These are phyloP conservation scores for Tapirus terrestris DNA, from an alignment of 2,113 vertebrate genomes.

Conservation along the genomic window DNA sequence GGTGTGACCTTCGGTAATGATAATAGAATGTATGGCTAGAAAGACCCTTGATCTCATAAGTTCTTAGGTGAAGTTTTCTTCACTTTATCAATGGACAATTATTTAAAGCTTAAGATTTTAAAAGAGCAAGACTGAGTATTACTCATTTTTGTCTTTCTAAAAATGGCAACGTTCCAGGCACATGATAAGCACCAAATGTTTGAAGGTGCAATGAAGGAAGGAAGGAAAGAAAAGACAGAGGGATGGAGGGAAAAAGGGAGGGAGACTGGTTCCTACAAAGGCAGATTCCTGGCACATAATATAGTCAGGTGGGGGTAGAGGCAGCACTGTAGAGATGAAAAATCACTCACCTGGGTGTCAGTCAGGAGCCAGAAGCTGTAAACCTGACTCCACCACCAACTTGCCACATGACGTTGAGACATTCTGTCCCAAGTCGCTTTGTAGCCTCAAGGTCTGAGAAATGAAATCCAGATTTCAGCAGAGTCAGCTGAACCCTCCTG, in stretches of 20 bases:
- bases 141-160: not conserved
- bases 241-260: rapidly evolving
- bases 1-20: not conserved
- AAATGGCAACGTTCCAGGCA: not conserved
- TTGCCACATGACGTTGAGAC: not conserved
- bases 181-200: not conserved
- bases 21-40: not conserved
- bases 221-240: too few relatives aligned
- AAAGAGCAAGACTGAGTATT: not conserved
- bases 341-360: not conserved
- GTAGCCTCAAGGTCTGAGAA: not conserved
- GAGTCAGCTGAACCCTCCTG: not conserved
- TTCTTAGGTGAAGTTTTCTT: not conserved
- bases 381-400: not conserved
- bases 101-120: constrained; percentile 15
- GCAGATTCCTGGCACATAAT: not conserved
- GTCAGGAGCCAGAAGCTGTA: not conserved
- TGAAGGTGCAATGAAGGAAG: not conserved
- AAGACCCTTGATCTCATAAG: not conserved
- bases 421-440: not conserved
- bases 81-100: not conserved
- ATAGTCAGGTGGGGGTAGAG: not conserved
- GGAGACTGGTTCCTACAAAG: not conserved
- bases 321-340: not conserved
- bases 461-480: not conserved